These are phyloP conservation scores for Drosophila longiperda DNA, from an alignment of 2,888 invertebrate genomes.

Conservation along the genomic window DNA sequence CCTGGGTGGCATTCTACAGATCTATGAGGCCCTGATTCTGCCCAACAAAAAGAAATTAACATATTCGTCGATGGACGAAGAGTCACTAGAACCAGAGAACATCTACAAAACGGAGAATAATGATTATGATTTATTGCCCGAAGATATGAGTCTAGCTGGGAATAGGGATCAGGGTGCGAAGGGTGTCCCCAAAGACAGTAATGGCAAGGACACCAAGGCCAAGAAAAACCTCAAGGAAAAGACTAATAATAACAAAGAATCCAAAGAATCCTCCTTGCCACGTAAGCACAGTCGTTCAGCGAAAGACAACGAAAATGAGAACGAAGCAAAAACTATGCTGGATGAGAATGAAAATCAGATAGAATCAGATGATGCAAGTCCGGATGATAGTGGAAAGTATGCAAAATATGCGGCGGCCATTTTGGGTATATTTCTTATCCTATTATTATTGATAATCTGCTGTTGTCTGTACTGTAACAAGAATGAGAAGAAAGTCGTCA, in stretches of 20 bases:
- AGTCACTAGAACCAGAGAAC: not conserved
- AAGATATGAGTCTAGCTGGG: constrained; percentile 9
- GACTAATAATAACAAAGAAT: not conserved
- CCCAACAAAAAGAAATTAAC: not conserved
- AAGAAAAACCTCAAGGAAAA: not conserved
- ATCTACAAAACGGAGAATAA: constrained; percentile 16
- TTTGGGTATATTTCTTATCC: constrained; percentile 44
- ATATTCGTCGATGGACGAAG: not conserved
- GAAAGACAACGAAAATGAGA: not conserved
- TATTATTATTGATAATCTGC: constrained; percentile 56
- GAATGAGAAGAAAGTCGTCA: not conserved
- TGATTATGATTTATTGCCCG: constrained; percentile 32
- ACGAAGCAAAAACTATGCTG: not conserved
- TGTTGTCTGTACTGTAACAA: constrained; percentile 41
- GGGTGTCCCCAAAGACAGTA: not conserved
- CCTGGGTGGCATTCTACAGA: constrained; percentile 80
- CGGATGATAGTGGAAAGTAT: constrained; percentile 51
- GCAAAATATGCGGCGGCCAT: constrained; percentile 48
- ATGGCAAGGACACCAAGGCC: not conserved
- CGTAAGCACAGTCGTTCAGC: constrained; percentile 40
- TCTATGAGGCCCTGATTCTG: constrained; percentile 66
- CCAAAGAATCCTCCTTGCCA: not conserved
- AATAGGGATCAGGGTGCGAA: constrained; percentile 5
- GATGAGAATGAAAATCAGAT: not conserved
- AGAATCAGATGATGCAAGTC: not conserved